phyloP scores from a whole-genome alignment of 2,113 vertebrate species.

The Apaloderma vittatum region DNA sequence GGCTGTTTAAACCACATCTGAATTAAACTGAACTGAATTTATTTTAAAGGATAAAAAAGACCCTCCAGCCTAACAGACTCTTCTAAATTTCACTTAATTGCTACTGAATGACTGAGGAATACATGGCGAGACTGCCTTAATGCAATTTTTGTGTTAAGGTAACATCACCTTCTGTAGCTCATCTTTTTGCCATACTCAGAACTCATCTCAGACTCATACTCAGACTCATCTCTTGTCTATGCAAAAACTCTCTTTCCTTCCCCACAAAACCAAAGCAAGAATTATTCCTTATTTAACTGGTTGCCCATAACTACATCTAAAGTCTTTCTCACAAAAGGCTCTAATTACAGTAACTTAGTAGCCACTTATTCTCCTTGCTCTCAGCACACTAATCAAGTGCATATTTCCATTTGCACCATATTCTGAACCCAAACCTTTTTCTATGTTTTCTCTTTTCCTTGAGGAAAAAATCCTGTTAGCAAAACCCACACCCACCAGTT shows the following conservation, averaged over 20 bases:
- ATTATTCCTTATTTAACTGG: not conserved
- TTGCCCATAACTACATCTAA: not conserved
- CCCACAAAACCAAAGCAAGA: not conserved
- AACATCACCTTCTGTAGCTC: not conserved
- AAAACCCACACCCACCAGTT: not conserved
- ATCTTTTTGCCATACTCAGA: not conserved
- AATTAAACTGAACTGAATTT: not conserved
- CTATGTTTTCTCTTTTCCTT: not conserved
- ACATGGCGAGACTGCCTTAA: not conserved
- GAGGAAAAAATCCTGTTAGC: not conserved
- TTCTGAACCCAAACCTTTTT: not conserved
- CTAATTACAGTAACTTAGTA: not conserved
- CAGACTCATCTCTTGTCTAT: not conserved
- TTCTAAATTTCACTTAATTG: not conserved
- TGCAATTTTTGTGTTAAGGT: not conserved
- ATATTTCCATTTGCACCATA: not conserved
- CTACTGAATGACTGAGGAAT: not conserved
- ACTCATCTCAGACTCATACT: not conserved
- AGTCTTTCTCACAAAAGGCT: not conserved
- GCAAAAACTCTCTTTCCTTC: not conserved
- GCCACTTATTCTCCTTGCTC: not conserved
- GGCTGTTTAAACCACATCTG: not conserved
- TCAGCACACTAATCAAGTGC: not conserved
- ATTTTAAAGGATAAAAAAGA: not conserved
- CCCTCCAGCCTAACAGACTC: not conserved